phyloP scores from a whole-genome alignment of 1,140 invertebrate genomes.

The Cecropterus lyciades region DNA sequence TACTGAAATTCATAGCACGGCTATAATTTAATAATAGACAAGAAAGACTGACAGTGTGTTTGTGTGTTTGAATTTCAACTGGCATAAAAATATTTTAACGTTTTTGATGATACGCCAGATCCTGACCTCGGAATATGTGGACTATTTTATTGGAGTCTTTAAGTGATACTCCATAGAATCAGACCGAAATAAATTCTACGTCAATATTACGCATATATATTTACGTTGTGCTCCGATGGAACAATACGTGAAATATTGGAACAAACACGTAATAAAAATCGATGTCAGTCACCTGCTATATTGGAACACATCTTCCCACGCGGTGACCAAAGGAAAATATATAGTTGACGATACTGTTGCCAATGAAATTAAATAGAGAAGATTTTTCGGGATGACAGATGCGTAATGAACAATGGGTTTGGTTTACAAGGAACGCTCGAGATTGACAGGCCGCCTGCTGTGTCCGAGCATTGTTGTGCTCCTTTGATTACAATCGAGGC shows the following conservation, averaged over 20 bases:
- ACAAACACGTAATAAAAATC: constrained; percentile 70
- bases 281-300: constrained; percentile 69
- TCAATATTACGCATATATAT: constrained; percentile 54
- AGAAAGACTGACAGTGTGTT: constrained; percentile 34
- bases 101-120: constrained; percentile 33
- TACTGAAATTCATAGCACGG: constrained; percentile 33
- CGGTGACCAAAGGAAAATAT: constrained; percentile 65
- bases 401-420: constrained; percentile 69
- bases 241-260: constrained; percentile 68
- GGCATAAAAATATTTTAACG: constrained; percentile 39
- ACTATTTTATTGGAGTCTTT: constrained; percentile 41
- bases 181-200: constrained; percentile 51
- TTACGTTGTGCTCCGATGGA: constrained; percentile 60
- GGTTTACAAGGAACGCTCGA: constrained; percentile 64
- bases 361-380: constrained; percentile 79
- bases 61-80: constrained; percentile 23
- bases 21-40: constrained; percentile 37
- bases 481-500: constrained; percentile 33
- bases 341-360: constrained; percentile 68
- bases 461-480: constrained; percentile 14
- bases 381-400: constrained; percentile 72
- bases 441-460: constrained; percentile 50
- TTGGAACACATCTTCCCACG: constrained; percentile 61
- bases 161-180: constrained; percentile 38
- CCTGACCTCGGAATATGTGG: constrained; percentile 34